These are phyloP conservation scores for Mya arenaria DNA, from an alignment of 1,140 invertebrate species.

Conservation along the genomic window DNA sequence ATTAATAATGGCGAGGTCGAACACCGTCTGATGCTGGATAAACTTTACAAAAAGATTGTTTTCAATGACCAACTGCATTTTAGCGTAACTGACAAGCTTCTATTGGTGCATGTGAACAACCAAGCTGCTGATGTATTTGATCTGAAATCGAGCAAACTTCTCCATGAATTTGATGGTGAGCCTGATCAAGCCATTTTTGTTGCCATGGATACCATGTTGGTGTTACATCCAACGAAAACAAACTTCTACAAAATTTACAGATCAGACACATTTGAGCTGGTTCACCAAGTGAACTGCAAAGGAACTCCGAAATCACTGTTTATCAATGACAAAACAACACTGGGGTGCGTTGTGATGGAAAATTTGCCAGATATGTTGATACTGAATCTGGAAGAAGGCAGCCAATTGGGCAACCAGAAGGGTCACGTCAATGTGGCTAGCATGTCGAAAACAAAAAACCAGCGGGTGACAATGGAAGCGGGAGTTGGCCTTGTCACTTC, in stretches of 20 bases:
- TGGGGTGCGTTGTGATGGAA: constrained; percentile 40
- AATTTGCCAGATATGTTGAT: constrained; percentile 32
- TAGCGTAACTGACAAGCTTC: constrained; percentile 41
- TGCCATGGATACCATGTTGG: constrained; percentile 42
- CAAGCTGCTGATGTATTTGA: constrained; percentile 60
- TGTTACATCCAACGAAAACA: constrained; percentile 57
- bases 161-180: constrained; percentile 55
- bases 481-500: constrained; percentile 47
- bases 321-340: constrained; percentile 16
- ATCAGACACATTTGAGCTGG: constrained; percentile 39
- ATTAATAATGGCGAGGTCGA: constrained; percentile 52
- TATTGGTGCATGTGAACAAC: constrained; percentile 46
- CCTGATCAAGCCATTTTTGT: constrained; percentile 50
- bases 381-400: constrained; percentile 46
- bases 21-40: constrained; percentile 53
- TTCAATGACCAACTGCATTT: constrained; percentile 60
- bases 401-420: constrained; percentile 47
- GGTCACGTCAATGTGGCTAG: constrained; percentile 26
- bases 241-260: constrained; percentile 51
- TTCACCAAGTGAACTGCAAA: constrained; percentile 32
- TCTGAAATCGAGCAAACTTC: constrained; percentile 53
- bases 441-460: constrained; percentile 20
- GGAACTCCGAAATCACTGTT: constrained; percentile 47
- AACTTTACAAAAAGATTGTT: constrained; percentile 56
- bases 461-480: constrained; percentile 25